These are phyloP conservation scores for Girardinus metallicus DNA, from an alignment of 2,797 vertebrate species.

Conservation along the genomic window DNA sequence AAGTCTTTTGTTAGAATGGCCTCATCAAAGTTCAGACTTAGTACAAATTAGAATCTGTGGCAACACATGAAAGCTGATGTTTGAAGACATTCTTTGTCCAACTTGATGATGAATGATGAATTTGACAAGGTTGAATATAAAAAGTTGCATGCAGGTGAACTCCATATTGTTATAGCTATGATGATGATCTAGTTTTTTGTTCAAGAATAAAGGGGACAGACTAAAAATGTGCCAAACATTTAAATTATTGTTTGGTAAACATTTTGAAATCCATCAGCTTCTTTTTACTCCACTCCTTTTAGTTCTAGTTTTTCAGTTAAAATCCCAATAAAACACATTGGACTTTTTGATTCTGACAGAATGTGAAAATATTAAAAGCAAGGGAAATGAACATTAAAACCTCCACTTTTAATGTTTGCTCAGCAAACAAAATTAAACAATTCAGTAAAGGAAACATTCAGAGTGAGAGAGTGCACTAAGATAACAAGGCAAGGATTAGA, in stretches of 20 bases:
- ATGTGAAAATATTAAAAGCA: background rate
- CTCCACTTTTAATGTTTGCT: constrained; percentile 15
- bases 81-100: background rate
- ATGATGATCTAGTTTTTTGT: background rate
- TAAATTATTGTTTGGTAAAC: background rate
- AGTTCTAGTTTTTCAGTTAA: background rate
- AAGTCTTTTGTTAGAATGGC: background rate
- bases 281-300: background rate
- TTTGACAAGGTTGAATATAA: too few species aligned
- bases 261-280: background rate
- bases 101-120: background rate
- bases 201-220: background rate
- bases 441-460: background rate
- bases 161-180: background rate
- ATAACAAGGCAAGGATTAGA: background rate
- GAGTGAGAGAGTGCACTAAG: background rate
- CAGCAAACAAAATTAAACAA: constrained; percentile 21
- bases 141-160: background rate
- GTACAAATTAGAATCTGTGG: background rate
- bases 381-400: background rate
- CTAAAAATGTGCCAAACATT: background rate
- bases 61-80: background rate
- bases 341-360: background rate
- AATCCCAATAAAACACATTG: background rate
- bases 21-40: background rate